phyloP scores from a whole-genome alignment of 2,888 invertebrate genomes.

The Coelopa pilipes region DNA sequence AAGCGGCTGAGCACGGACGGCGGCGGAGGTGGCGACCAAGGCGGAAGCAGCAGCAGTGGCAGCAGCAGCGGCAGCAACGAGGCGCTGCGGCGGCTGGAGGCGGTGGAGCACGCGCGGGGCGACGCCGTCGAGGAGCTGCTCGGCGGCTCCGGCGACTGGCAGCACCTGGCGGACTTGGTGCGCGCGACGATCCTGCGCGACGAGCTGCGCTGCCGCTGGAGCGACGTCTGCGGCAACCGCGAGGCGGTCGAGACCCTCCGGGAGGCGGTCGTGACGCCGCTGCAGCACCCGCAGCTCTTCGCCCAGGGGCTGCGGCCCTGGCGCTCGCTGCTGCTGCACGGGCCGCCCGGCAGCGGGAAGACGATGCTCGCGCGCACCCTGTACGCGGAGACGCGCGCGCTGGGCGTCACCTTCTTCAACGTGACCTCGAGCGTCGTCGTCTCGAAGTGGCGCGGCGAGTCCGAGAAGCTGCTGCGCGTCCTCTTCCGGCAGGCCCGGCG shows the following conservation, averaged over 20 bases:
- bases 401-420: constrained; percentile 85
- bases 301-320: constrained; percentile 79
- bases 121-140: constrained; percentile 53
- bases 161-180: constrained; percentile 63
- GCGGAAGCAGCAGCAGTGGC: too few species aligned
- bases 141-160: constrained; percentile 56
- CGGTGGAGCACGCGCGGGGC: constrained; percentile 52
- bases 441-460: constrained; percentile 97
- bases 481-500: constrained; percentile 87
- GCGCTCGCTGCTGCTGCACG: constrained; percentile 78
- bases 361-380: constrained; percentile 90
- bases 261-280: constrained; percentile 87
- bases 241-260: constrained; percentile 81
- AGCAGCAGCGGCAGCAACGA: constrained; percentile 24
- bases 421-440: constrained; percentile 88
- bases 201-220: constrained; percentile 79
- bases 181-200: constrained; percentile 65
- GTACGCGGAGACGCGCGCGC: constrained; percentile 77
- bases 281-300: constrained; percentile 79
- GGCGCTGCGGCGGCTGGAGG: constrained; percentile 44
- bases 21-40: constrained; percentile 3
- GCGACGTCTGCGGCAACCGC: constrained; percentile 82
- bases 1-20: constrained; percentile 50
- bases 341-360: constrained; percentile 80
- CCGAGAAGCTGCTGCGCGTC: constrained; percentile 89